These are phyloP conservation scores for Coracias cyanogaster DNA, from an alignment of 2,797 vertebrate genomes.

Conservation along the genomic window DNA sequence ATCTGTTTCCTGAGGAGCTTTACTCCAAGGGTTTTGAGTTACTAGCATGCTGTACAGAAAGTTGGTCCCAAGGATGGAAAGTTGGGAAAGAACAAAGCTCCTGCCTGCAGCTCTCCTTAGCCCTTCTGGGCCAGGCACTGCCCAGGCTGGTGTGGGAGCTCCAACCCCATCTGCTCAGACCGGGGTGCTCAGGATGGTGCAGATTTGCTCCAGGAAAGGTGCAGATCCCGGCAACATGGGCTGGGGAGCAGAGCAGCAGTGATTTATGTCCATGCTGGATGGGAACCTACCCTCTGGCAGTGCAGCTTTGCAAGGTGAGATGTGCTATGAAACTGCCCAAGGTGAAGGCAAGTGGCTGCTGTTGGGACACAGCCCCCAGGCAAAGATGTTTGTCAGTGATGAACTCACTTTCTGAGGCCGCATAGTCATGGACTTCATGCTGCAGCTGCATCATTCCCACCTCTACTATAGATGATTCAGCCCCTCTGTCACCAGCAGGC, in stretches of 20 bases:
- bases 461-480: background rate
- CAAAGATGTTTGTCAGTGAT: background rate
- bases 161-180: background rate
- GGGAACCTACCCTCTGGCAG: background rate
- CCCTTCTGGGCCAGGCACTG: background rate
- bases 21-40: rapidly evolving
- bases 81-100: background rate
- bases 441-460: background rate
- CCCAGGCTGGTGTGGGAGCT: background rate
- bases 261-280: background rate
- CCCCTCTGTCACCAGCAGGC: background rate
- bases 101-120: background rate
- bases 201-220: background rate
- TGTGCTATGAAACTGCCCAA: background rate
- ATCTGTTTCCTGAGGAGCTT: background rate
- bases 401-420: background rate
- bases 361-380: background rate
- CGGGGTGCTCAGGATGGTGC: rapidly evolving
- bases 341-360: background rate
- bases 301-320: background rate
- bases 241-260: background rate
- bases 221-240: background rate
- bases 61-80: background rate
- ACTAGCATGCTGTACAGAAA: background rate
- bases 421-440: background rate